Percentiles rank a stretch among this genome's conserved stretches.
Conservation (phyloP, 2,113 vertebrate genomes). For the Bos javanicus region DNA sequence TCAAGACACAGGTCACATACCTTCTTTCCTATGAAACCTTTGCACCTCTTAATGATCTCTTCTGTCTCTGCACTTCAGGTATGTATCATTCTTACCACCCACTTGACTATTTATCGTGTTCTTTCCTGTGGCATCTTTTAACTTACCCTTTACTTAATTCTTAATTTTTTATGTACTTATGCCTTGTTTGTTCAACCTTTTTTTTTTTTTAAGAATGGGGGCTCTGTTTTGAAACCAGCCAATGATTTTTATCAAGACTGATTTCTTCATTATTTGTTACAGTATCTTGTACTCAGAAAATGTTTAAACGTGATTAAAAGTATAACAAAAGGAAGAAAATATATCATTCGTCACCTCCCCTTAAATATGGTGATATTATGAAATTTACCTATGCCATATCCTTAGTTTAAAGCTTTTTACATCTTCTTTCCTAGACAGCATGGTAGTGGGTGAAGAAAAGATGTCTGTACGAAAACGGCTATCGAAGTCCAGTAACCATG, state of each 20-base stretch:
- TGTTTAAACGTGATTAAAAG: background rate
- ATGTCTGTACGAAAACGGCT: constrained; percentile 75
- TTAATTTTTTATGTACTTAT: background rate
- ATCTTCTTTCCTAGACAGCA: constrained; percentile 18
- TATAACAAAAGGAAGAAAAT: background rate
- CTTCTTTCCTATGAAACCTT: background rate
- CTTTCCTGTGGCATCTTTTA: background rate
- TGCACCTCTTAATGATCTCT: background rate
- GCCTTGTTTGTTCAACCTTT: background rate
- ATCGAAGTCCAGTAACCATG: constrained; percentile 55
- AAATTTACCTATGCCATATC: background rate
- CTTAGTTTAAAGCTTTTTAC: background rate
- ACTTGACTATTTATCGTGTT: background rate
- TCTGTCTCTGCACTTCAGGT: background rate
- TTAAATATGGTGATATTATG: background rate
- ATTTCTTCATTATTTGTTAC: background rate
- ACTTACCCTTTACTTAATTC: background rate
- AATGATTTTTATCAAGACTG: background rate
- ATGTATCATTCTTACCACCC: background rate
- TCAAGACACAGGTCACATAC: background rate
- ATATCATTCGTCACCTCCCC: background rate
- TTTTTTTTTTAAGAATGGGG: background rate
- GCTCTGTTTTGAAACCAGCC: background rate
- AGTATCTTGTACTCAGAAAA: constrained; percentile 4
- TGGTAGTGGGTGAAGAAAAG: constrained; percentile 78